phyloP scores from a whole-genome alignment of 2,888 invertebrate species.

The Pseudococcus longispinus region DNA sequence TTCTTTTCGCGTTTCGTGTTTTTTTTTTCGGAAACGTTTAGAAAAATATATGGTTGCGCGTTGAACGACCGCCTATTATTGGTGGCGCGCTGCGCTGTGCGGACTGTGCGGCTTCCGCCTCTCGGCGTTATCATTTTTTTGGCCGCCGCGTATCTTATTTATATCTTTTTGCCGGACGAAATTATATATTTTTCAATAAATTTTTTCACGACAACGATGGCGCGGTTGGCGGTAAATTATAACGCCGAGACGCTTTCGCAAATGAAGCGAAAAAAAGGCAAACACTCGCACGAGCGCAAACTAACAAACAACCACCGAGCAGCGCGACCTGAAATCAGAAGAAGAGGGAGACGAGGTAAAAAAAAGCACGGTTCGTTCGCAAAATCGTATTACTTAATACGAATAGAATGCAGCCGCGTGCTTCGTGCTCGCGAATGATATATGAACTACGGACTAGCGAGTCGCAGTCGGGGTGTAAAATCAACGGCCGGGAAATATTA shows the following conservation, averaged over 20 bases:
- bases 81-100: background rate
- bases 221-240: background rate
- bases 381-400: background rate
- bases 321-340: background rate
- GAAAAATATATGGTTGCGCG: slow-evolving; percentile 14
- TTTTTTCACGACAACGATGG: background rate
- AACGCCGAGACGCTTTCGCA: slow-evolving; percentile 24
- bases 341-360: background rate
- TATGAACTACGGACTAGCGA: background rate
- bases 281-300: background rate
- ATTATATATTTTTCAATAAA: slow-evolving; percentile 14
- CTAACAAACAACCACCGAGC: background rate
- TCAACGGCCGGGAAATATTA: slow-evolving; percentile 9
- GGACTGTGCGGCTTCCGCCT: background rate
- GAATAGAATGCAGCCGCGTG: background rate
- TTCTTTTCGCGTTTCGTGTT: too few species aligned
- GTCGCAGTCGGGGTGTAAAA: background rate
- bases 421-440: background rate
- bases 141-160: background rate
- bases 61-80: background rate
- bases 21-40: slow-evolving; percentile 7
- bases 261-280: slow-evolving; percentile 23
- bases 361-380: background rate
- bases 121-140: background rate
- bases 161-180: slow-evolving; percentile 7